Base-by-base conservation (phyloP, 2,797 vertebrate genomes). In the Schizopygopsis malacanthus region DNA sequence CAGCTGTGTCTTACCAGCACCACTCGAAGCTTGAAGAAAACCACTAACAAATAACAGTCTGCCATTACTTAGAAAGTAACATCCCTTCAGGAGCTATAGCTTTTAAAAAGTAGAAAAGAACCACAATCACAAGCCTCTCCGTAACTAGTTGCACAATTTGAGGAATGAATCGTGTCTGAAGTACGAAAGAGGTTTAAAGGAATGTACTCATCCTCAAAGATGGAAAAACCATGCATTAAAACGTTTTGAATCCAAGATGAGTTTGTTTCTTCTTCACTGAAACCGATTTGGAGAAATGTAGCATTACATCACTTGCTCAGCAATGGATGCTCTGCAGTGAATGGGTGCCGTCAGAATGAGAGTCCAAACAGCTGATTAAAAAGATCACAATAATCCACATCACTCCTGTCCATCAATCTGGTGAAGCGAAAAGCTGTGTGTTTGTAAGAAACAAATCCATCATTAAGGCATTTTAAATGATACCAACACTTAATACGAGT, bases 1-100 rank as follows among this genome's bases (percentile, higher is more conserved):
- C 63, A 85, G 73, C 78, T 86, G 79, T 82, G 50, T 71, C 65
- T 22, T 67, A 22, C 50, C 18, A 80, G n/a, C 18, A 50, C 22
- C 28, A 72, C 52, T 43, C 15, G 22, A 82, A 56, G 16, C 22
- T 47, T 39, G 4, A 37, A 54, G 13, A 39, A 33, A 71, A 79
- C 75, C 83, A 20, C 75, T 70, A 43, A 79, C 65, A 70, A 71
- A 71, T 54, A 54, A 65, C 71, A 25, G 20, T 16, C 22, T 71
- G 76, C 73, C 52, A 16, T 73, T 73, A 47, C 39, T 33, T 59
- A 67, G 11, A 52, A 50, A 52, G 61, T 28, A 25, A 7, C 39
- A 33, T 47, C 78, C 78, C 61, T 50, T 67, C 25, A 65, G 54
- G 76, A 61, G 22, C 37, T 39, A 41, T 37, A 41, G 67, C 37